Conservation (phyloP, 1,140 invertebrate species). For the Brachionus rotundiformis region DNA sequence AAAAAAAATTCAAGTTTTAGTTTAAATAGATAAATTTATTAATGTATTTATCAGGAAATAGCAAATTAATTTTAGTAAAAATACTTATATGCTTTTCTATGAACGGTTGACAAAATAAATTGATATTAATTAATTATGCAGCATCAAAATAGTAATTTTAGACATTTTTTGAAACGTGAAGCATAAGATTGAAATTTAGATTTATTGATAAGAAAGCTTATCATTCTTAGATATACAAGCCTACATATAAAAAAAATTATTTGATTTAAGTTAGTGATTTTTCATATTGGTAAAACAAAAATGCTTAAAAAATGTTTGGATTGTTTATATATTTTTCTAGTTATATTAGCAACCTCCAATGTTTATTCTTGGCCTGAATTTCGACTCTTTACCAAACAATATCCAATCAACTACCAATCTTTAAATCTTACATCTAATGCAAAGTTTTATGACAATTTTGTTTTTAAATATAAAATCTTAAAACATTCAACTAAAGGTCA, state of each 20-base stretch:
- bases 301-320: background rate
- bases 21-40: too few species aligned
- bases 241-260: background rate
- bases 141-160: too few species aligned
- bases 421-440: background rate
- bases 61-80: too few species aligned
- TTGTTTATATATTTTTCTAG: background rate
- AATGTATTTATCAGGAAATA: too few species aligned
- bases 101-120: too few species aligned
- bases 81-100: too few species aligned
- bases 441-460: background rate
- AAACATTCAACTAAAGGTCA: background rate
- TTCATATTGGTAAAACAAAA: background rate
- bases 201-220: background rate
- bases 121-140: too few species aligned
- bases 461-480: background rate
- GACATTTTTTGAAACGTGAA: too few species aligned
- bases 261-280: background rate
- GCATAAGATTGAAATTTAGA: too few species aligned
- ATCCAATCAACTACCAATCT: background rate
- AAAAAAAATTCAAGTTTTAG: too few species aligned
- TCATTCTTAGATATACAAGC: background rate
- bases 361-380: background rate
- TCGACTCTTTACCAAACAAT: background rate
- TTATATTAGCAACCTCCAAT: background rate